Evolutionary conservation across 2,888 invertebrate genomes (phyloP).

Genomic region (Drosophila kanekoi): DNA sequence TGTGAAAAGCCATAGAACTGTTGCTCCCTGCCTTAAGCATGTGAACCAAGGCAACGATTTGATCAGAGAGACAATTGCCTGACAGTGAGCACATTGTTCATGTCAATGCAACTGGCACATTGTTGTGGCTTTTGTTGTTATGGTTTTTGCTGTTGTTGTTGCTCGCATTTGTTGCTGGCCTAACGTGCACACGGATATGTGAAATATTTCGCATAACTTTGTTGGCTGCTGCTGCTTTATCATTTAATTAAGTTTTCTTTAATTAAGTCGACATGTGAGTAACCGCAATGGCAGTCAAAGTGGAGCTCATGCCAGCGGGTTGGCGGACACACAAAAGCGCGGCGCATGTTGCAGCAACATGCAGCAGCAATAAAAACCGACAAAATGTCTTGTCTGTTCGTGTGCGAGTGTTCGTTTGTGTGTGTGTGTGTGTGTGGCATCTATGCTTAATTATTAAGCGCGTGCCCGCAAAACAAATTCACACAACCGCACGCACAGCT

Average conservation of each 20-base stretch:
- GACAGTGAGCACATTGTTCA: constrained; percentile 2
- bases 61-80: constrained; percentile 9
- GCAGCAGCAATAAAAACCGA: constrained; percentile 34
- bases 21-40: constrained; percentile 13
- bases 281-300: constrained; percentile 54
- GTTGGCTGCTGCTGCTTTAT: constrained; percentile 73
- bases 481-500: neutral
- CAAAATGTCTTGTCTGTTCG: constrained; percentile 19
- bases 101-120: constrained; percentile 16
- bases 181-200: constrained; percentile 11
- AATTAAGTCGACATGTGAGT: constrained; percentile 78
- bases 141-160: neutral
- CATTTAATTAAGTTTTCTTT: constrained; percentile 83
- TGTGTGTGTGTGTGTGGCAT: constrained; percentile 37
- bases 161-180: neutral
- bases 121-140: constrained; percentile 9
- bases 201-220: constrained; percentile 70
- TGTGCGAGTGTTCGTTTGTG: neutral
- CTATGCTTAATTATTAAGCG: constrained; percentile 70
- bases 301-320: constrained; percentile 27
- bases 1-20: constrained; percentile 10
- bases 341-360: constrained; percentile 54
- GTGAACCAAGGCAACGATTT: constrained; percentile 13
- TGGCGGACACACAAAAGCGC: constrained; percentile 30
- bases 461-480: constrained; percentile 43